Evolutionary conservation across 2,888 invertebrate species (phyloP).

Genomic region (Sipunculus nudus): DNA sequence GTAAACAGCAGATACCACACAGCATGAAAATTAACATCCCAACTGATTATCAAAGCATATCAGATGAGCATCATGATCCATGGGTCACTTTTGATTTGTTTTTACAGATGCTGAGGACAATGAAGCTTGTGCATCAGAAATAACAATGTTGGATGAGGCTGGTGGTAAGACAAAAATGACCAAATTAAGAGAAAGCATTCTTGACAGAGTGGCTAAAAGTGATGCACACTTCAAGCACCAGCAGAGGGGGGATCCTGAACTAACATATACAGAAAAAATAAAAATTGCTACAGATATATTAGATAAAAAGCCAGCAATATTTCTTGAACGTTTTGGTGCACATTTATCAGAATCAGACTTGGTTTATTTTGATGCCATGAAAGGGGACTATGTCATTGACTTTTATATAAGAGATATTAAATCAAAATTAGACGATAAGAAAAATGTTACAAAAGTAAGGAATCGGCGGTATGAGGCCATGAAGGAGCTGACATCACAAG

Average conservation of each 20-base stretch:
- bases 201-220: constrained; percentile 73
- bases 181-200: constrained; percentile 65
- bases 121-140: too few species aligned
- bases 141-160: too few species aligned
- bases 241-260: constrained; percentile 80
- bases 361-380: constrained; percentile 73
- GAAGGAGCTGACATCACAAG: constrained; percentile 75
- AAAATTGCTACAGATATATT: constrained; percentile 76
- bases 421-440: constrained; percentile 39
- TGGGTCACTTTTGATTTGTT: too few species aligned
- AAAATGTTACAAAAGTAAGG: constrained; percentile 65
- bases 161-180: too few species aligned
- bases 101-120: too few species aligned
- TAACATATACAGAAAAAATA: constrained; percentile 77
- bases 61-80: too few species aligned
- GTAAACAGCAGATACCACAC: too few species aligned
- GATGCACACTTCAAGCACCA: constrained; percentile 82
- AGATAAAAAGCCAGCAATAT: constrained; percentile 75
- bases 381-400: constrained; percentile 71
- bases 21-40: too few species aligned
- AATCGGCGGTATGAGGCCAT: constrained; percentile 87
- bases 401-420: constrained; percentile 73
- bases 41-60: too few species aligned
- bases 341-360: constrained; percentile 76
- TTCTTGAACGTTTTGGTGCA: constrained; percentile 81